These are phyloP conservation scores for Dascillus cervinus DNA, from an alignment of 2,888 invertebrate species.

Conservation along the genomic window DNA sequence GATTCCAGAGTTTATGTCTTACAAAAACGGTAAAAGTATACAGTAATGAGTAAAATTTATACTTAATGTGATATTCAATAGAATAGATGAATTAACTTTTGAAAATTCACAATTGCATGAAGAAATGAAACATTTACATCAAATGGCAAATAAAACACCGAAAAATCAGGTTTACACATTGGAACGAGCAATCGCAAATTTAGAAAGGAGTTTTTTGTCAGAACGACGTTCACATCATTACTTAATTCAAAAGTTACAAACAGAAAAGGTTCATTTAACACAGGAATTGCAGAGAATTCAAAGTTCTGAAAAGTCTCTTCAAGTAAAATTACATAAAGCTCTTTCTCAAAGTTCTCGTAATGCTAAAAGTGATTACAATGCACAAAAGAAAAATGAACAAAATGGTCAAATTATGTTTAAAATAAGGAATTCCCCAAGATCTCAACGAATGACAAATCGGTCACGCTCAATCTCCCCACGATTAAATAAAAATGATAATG, in stretches of 20 bases:
- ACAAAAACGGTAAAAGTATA: conserved; percentile 26
- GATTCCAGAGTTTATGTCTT: conserved; percentile 13
- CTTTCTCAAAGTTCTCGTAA: too few species aligned
- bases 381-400: too few species aligned
- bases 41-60: conserved; percentile 1
- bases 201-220: conserved; percentile 40
- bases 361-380: too few species aligned
- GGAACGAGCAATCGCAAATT: conserved; percentile 37
- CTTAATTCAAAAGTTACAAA: conserved; percentile 39
- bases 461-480: too few species aligned
- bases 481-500: too few species aligned
- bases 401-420: too few species aligned
- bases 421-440: too few species aligned
- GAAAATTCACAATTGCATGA: conserved; percentile 32
- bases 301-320: conserved; percentile 26
- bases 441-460: too few species aligned
- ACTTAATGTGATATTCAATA: conserved; percentile 13
- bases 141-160: conserved; percentile 21
- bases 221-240: conserved; percentile 41
- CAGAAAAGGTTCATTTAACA: conserved; percentile 36
- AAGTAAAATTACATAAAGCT: too few species aligned
- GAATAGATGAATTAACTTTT: conserved; percentile 32
- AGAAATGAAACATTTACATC: conserved; percentile 27
- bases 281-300: conserved; percentile 32
- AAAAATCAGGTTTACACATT: conserved; percentile 25